These are phyloP conservation scores for Dexiosoma caninum DNA, from an alignment of 2,888 invertebrate species.

Conservation along the genomic window DNA sequence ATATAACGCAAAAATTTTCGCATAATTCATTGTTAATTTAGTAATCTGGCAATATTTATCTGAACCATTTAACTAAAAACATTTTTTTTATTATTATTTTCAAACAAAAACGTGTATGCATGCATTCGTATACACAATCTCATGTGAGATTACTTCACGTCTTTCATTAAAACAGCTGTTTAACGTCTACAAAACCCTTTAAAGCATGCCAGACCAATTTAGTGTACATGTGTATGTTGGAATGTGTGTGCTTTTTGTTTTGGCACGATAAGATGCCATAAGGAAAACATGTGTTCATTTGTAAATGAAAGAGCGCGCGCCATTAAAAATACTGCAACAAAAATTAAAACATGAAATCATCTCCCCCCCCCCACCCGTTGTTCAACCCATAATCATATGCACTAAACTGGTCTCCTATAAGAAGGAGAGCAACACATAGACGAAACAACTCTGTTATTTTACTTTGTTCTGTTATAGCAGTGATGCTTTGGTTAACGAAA, in stretches of 20 bases:
- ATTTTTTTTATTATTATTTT: background rate
- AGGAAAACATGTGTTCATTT: constrained; percentile 48
- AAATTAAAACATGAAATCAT: constrained; percentile 1
- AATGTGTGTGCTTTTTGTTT: background rate
- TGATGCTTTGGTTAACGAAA: background rate
- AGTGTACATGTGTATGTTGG: background rate
- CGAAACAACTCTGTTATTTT: constrained; percentile 43
- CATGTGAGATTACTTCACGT: constrained; percentile 15
- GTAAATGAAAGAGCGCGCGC: constrained; percentile 39
- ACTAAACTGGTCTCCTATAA: background rate
- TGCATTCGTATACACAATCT: background rate
- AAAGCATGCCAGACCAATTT: constrained; percentile 15
- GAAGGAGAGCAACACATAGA: background rate
- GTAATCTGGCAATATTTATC: background rate
- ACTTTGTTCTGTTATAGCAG: background rate
- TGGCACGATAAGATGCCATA: constrained; percentile 25
- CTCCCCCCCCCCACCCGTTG: background rate
- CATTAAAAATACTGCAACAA: constrained; percentile 26
- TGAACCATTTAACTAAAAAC: background rate
- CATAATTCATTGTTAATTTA: no score
- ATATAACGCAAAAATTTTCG: no score
- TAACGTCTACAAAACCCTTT: constrained; percentile 7
- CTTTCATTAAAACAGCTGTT: constrained; percentile 53
- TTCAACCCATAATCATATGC: background rate
- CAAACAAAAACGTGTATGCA: background rate